A percentile compares a stretch with the other conserved stretches of the same genome.
Conservation (phyloP, 2,113 vertebrate genomes). For the Meriones unguiculatus region DNA sequence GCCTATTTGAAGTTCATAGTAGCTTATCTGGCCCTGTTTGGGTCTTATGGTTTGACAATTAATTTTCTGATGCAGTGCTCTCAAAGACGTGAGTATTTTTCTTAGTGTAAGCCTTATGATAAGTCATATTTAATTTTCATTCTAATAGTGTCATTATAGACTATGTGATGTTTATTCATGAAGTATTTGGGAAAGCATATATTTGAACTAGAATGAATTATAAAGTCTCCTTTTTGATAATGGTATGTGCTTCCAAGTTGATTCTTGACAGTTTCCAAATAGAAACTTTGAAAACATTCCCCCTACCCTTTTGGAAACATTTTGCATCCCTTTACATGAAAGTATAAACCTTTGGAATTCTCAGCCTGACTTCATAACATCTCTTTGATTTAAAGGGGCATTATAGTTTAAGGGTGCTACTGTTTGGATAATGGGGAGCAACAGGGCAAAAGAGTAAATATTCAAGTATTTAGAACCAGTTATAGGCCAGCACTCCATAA, state of each 20-base stretch:
- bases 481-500: background rate
- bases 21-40: background rate
- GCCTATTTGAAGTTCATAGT: background rate
- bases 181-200: slow-evolving; percentile 40
- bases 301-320: background rate
- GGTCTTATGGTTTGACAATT: slow-evolving; percentile 32
- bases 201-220: slow-evolving; percentile 42
- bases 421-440: background rate
- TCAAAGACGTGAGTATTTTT: background rate
- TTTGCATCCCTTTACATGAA: slow-evolving; percentile 29
- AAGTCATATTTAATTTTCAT: slow-evolving; percentile 47
- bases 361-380: background rate
- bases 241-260: background rate
- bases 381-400: slow-evolving; percentile 11
- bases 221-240: slow-evolving; percentile 25
- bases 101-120: slow-evolving; percentile 9
- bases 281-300: background rate
- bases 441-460: background rate
- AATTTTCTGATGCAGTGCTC: background rate
- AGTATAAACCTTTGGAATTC: background rate
- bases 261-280: slow-evolving; percentile 48
- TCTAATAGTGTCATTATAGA: background rate
- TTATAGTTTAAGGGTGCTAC: background rate
- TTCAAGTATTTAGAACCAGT: background rate
- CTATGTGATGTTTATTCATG: slow-evolving; percentile 53